These are phyloP conservation scores for Dromiciops gliroides DNA, from an alignment of 2,113 vertebrate genomes.

Conservation along the genomic window DNA sequence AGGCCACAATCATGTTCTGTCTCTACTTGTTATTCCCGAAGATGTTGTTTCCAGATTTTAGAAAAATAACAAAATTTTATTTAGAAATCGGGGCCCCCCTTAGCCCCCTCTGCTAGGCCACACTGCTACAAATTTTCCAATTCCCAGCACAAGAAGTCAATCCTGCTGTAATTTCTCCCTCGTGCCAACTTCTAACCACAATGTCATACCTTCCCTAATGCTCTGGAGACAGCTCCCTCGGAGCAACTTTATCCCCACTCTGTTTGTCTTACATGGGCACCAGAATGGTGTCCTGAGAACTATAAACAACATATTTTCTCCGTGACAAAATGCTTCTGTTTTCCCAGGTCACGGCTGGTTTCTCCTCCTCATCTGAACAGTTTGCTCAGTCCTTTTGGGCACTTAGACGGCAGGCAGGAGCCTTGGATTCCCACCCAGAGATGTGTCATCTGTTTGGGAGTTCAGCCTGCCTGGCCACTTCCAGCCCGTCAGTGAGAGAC, in stretches of 20 bases:
- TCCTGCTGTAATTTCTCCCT: constrained; percentile 68
- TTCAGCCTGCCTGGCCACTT: constrained; percentile 33
- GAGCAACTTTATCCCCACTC: constrained; percentile 69
- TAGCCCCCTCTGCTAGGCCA: constrained; percentile 70
- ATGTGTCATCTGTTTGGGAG: constrained; percentile 58
- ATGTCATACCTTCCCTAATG: constrained; percentile 74
- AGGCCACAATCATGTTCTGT: constrained; percentile 71
- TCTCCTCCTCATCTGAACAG: constrained; percentile 67
- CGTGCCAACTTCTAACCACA: constrained; percentile 77
- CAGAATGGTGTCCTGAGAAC: constrained; percentile 80
- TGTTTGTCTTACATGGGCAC: constrained; percentile 81
- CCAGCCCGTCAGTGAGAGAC: constrained; percentile 58
- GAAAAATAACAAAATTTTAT: constrained; percentile 81
- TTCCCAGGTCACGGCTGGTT: constrained; percentile 81
- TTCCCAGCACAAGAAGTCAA: constrained; percentile 76
- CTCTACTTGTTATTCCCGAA: constrained; percentile 75
- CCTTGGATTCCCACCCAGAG: constrained; percentile 26
- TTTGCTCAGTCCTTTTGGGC: constrained; percentile 61
- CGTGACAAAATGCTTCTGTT: constrained; percentile 80
- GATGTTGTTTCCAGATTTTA: constrained; percentile 77
- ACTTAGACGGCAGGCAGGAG: constrained; percentile 26
- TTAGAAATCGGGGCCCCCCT: constrained; percentile 73
- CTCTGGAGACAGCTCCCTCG: constrained; percentile 74
- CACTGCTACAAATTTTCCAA: constrained; percentile 77
- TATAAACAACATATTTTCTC: constrained; percentile 83